These are phyloP conservation scores for Cyrtonyx montezumae DNA, from an alignment of 2,113 vertebrate genomes.

Conservation along the genomic window DNA sequence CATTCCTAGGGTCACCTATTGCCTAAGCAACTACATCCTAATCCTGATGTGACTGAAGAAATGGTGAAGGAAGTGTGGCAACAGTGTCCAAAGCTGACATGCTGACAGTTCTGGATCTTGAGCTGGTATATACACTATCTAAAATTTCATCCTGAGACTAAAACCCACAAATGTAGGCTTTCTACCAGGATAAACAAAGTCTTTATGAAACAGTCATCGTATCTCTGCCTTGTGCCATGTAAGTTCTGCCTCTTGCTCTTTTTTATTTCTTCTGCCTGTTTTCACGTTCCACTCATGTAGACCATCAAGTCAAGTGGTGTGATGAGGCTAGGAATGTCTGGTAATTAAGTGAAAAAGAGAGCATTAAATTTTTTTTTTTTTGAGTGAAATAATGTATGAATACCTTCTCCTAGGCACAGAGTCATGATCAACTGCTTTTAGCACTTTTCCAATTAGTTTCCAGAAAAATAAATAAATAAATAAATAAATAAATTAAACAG, in stretches of 20 bases:
- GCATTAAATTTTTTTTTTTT: background rate
- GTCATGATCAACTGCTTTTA: background rate
- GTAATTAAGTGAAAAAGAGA: background rate
- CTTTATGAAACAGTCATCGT: background rate
- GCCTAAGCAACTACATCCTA: background rate
- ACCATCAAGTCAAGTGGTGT: background rate
- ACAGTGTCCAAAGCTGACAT: background rate
- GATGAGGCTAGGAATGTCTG: background rate
- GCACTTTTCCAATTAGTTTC: background rate
- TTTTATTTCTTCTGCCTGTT: background rate
- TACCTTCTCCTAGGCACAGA: background rate
- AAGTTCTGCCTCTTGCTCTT: background rate
- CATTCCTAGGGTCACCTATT: background rate
- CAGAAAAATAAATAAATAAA: no score
- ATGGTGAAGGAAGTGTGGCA: fast-evolving
- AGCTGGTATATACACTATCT: fast-evolving
- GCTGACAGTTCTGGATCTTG: background rate
- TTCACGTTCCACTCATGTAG: background rate
- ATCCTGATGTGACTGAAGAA: background rate
- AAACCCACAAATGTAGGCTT: background rate
- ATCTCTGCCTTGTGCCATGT: background rate
- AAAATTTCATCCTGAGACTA: background rate
- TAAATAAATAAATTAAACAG: background rate
- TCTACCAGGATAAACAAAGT: background rate
- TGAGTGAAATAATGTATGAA: background rate